A percentile compares a stretch with the other conserved stretches of the same genome.
Conservation (phyloP, 2,113 vertebrate genomes). For the Macquaria ambigua region DNA sequence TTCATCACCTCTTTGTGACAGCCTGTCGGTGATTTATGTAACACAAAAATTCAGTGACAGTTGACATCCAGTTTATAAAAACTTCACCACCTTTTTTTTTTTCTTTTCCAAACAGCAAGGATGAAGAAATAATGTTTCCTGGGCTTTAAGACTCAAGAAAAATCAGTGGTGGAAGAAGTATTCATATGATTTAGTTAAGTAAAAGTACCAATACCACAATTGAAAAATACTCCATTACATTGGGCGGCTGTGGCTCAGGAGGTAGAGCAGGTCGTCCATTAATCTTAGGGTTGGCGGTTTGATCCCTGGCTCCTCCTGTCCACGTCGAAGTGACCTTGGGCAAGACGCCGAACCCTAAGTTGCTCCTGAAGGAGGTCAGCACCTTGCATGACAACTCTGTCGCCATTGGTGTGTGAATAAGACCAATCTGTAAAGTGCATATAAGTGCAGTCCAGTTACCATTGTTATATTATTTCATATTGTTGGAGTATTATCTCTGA, state of each 20-base stretch:
- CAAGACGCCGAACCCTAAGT: too few species aligned
- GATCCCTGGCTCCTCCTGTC: too few species aligned
- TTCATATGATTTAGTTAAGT: not conserved
- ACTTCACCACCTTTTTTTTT: too few species aligned
- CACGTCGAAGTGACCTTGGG: too few species aligned
- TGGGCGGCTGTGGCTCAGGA: too few species aligned
- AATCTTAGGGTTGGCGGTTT: too few species aligned
- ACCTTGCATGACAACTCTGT: too few species aligned
- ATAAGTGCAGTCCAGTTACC: too few species aligned
- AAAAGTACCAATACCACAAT: not conserved
- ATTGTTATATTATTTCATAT: not conserved
- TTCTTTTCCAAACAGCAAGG: not conserved
- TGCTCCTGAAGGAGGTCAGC: too few species aligned
- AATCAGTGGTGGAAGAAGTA: not conserved
- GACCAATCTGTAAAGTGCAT: too few species aligned
- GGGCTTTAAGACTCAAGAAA: not conserved
- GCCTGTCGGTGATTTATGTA: not conserved
- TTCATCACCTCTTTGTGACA: slow-evolving; percentile 1
- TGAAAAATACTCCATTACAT: not conserved
- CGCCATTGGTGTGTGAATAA: too few species aligned
- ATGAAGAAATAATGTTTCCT: not conserved
- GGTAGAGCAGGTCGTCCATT: too few species aligned
- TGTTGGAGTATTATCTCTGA: not conserved
- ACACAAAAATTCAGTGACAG: not conserved
- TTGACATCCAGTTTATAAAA: not conserved